Conservation (phyloP, 2,797 vertebrate species). For the Coccyzus lansbergi region DNA sequence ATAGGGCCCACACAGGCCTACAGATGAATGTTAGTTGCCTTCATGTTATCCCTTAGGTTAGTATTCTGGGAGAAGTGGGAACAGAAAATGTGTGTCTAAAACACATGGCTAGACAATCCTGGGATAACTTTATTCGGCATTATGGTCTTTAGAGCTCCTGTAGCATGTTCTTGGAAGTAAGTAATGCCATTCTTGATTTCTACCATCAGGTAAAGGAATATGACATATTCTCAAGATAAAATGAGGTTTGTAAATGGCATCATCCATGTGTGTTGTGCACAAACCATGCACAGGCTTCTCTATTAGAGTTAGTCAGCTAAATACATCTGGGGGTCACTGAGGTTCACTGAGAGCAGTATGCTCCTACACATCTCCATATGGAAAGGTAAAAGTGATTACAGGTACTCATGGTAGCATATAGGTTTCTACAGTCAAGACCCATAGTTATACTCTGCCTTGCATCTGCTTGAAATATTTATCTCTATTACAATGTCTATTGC, state of each 20-base stretch:
- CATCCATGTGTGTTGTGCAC: background rate
- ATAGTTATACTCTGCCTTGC: background rate
- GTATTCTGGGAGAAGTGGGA: background rate
- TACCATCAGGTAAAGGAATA: background rate
- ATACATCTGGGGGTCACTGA: rapidly evolving
- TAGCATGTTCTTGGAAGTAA: background rate
- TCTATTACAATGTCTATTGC: background rate
- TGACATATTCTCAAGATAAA: background rate
- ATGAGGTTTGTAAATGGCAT: background rate
- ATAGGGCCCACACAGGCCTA: background rate
- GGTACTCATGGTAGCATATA: no score
- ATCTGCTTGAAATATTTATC: background rate
- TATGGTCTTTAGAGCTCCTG: background rate
- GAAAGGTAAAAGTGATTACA: background rate
- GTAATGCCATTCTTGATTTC: background rate
- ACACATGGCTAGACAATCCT: background rate
- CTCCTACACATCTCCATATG: no score
- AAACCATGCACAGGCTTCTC: background rate
- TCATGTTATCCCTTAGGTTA: background rate
- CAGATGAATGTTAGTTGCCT: background rate
- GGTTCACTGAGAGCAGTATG: background rate
- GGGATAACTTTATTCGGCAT: background rate
- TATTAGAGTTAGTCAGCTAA: background rate
- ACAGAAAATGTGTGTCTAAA: background rate
- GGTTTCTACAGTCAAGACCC: background rate